These are phyloP conservation scores for Paramormyrops hopkinsi DNA, from an alignment of 2,797 vertebrate species.

Conservation along the genomic window DNA sequence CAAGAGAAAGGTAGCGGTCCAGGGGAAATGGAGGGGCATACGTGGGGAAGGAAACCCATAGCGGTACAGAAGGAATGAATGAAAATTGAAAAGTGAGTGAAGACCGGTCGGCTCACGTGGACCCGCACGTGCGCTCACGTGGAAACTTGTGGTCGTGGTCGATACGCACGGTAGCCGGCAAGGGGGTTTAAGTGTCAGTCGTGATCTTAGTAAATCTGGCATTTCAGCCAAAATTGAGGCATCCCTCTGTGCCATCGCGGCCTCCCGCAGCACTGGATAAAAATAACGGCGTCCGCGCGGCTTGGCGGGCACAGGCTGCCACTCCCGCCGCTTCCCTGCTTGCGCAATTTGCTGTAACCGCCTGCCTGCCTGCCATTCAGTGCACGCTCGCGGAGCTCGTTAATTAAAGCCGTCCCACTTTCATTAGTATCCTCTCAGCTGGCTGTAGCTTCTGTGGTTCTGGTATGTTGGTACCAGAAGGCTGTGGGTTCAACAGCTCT, in stretches of 20 bases:
- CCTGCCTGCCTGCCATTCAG: neutral
- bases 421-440: neutral
- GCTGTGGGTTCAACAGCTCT: neutral
- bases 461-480: neutral
- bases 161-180: neutral
- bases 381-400: neutral
- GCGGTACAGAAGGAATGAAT: neutral
- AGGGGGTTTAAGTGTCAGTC: conserved; percentile 20
- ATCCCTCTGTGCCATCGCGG: neutral
- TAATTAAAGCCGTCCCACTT: neutral
- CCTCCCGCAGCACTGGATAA: neutral
- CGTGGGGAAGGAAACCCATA: neutral
- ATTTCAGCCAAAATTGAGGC: neutral
- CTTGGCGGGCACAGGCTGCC: neutral
- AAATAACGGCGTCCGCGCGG: neutral
- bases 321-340: neutral
- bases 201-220: conserved; percentile 14
- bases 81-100: neutral
- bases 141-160: neutral
- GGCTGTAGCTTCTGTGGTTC: neutral
- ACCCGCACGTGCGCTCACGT: neutral
- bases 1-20: neutral
- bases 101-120: neutral
- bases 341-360: conserved; percentile 10
- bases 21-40: conserved; percentile 10